Evolutionary conservation across 2,113 vertebrate genomes (phyloP).

Genomic region (Istiophorus platypterus): DNA sequence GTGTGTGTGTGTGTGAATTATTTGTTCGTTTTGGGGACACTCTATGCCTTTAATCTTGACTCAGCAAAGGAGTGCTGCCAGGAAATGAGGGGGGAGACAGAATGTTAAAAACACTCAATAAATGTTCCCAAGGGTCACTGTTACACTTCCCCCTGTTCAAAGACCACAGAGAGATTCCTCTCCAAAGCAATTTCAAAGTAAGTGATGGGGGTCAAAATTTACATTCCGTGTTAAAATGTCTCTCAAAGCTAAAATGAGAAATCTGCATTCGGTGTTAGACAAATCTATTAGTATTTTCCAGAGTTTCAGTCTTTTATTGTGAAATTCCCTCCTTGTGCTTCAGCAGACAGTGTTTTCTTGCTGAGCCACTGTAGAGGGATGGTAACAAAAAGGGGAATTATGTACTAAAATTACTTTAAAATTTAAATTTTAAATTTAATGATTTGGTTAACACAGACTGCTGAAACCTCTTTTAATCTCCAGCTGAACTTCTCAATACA

Average conservation of each 20-base stretch:
- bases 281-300: neutral
- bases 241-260: no score
- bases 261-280: neutral
- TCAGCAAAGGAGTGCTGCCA: neutral
- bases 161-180: neutral
- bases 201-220: neutral
- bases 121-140: neutral
- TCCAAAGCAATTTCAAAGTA: neutral
- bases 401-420: neutral
- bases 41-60: neutral
- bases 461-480: neutral
- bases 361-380: neutral
- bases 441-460: neutral
- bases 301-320: neutral
- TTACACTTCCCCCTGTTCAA: neutral
- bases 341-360: neutral
- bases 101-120: neutral
- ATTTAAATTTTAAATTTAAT: no score
- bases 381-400: neutral
- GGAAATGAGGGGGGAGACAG: neutral
- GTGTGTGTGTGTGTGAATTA: neutral
- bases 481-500: neutral
- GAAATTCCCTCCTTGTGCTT: neutral
- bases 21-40: neutral
- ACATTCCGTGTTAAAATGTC: no score